Conservation (phyloP, 2,888 invertebrate species). For the Orthosia incerta region DNA sequence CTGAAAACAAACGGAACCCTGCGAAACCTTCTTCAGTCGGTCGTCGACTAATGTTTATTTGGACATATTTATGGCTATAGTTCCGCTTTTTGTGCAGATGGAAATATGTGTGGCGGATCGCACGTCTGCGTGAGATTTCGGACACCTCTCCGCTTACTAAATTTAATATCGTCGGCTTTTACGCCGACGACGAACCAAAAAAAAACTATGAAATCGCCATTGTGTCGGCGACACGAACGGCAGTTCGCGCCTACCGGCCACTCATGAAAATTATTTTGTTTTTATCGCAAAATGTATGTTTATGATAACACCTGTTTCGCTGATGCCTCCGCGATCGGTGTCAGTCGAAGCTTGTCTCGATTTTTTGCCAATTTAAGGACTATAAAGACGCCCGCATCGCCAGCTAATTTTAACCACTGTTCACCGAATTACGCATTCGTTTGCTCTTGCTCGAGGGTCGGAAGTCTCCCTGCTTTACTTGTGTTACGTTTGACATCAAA, state of each 20-base stretch:
- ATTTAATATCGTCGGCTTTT: slow-evolving; percentile 90
- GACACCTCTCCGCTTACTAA: slow-evolving; percentile 91
- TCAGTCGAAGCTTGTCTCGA: slow-evolving; percentile 88
- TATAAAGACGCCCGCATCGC: slow-evolving; percentile 90
- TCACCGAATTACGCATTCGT: slow-evolving; percentile 88
- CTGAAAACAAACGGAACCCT: slow-evolving; percentile 80
- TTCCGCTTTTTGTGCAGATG: slow-evolving; percentile 91
- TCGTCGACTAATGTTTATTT: slow-evolving; percentile 90
- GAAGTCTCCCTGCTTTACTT: slow-evolving; percentile 54
- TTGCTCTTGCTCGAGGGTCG: slow-evolving; percentile 72
- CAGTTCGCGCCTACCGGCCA: slow-evolving; percentile 90
- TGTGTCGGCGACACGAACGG: slow-evolving; percentile 90
- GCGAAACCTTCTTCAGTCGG: slow-evolving; percentile 81
- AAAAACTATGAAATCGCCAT: slow-evolving; percentile 90
- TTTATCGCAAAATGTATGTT: slow-evolving; percentile 91
- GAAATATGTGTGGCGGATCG: slow-evolving; percentile 92
- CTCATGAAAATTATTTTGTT: slow-evolving; percentile 91
- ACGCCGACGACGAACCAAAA: slow-evolving; percentile 85
- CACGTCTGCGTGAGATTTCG: slow-evolving; percentile 91
- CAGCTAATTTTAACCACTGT: slow-evolving; percentile 90
- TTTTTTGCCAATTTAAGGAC: slow-evolving; percentile 91
- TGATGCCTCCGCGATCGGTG: slow-evolving; percentile 90
- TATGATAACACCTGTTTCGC: slow-evolving; percentile 91
- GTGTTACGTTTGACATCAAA: slow-evolving; percentile 52
- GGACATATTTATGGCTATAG: slow-evolving; percentile 92